Conservation (phyloP, 2,797 vertebrate genomes). For the Furcifer pardalis region DNA sequence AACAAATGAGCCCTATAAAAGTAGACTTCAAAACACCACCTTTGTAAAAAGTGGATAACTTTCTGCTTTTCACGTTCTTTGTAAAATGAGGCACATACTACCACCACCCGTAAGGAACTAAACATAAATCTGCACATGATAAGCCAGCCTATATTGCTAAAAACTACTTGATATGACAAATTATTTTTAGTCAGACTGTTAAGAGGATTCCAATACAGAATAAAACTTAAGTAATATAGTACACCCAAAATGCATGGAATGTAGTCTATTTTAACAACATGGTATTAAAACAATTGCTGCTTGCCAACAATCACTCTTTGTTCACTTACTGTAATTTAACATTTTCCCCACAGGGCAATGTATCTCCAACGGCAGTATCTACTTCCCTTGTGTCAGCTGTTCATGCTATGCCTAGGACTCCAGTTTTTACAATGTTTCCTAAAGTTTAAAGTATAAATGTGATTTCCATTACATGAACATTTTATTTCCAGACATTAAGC, state of each 20-base stretch:
- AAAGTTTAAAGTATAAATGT: conserved; percentile 20
- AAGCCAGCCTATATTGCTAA: not conserved
- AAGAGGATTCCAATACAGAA: conserved; percentile 4
- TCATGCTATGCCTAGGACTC: conserved; percentile 39
- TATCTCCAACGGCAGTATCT: conserved; percentile 28
- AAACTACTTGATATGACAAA: conserved; percentile 5
- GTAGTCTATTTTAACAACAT: conserved; percentile 5
- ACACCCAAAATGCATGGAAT: not conserved
- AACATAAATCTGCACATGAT: not conserved
- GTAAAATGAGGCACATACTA: not conserved
- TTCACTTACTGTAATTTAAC: conserved; percentile 22
- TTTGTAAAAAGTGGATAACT: not conserved
- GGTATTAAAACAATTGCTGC: conserved; percentile 7
- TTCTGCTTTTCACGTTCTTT: not conserved
- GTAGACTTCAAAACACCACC: not conserved
- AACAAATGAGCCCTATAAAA: not conserved
- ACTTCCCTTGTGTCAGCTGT: conserved; percentile 32
- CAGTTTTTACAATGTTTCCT: conserved; percentile 51
- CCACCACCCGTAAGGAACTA: not conserved
- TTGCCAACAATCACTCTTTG: conserved; percentile 9
- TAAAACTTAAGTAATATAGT: conserved; percentile 4
- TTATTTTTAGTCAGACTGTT: conserved; percentile 11
- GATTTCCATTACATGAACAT: conserved; percentile 47
- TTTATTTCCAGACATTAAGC: conserved; percentile 60
- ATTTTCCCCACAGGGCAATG: conserved; percentile 12